Conservation (phyloP, 2,888 invertebrate species). For the Osmoderma eremita region DNA sequence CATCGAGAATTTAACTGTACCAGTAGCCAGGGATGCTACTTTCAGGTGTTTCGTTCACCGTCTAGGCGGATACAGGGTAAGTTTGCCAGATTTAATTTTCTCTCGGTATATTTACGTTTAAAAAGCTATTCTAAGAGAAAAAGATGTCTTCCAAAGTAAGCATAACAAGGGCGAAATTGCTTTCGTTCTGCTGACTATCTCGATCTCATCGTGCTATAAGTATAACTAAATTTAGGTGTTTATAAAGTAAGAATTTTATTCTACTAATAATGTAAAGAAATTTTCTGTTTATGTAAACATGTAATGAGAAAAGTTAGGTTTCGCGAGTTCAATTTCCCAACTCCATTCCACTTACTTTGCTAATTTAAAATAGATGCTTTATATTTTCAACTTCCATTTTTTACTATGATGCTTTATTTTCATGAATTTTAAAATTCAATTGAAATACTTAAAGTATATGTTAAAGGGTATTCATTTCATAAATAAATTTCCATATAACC, state of each 20-base stretch:
- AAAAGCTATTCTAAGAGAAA: not conserved
- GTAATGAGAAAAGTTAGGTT: constrained; percentile 7
- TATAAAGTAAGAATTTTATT: not conserved
- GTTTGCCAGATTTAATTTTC: constrained; percentile 51
- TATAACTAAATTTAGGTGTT: constrained; percentile 2
- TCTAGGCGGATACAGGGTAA: constrained; percentile 89
- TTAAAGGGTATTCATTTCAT: no score
- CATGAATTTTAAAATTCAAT: no score
- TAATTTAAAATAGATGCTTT: no score
- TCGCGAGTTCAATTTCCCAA: no score
- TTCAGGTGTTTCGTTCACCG: constrained; percentile 88
- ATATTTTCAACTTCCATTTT: no score
- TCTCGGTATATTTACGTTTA: not conserved
- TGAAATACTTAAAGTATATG: no score
- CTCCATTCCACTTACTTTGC: no score
- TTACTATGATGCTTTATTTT: no score
- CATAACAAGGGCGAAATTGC: not conserved
- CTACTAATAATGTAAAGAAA: not conserved
- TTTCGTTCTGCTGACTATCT: constrained; percentile 2
- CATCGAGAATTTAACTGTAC: constrained; percentile 84
- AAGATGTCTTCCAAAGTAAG: not conserved
- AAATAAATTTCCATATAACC: no score
- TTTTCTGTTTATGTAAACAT: constrained; percentile 8
- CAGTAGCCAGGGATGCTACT: constrained; percentile 86
- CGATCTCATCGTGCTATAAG: not conserved